These are phyloP conservation scores for Leptura quadrifasciata DNA, from an alignment of 2,888 invertebrate genomes.

Conservation along the genomic window DNA sequence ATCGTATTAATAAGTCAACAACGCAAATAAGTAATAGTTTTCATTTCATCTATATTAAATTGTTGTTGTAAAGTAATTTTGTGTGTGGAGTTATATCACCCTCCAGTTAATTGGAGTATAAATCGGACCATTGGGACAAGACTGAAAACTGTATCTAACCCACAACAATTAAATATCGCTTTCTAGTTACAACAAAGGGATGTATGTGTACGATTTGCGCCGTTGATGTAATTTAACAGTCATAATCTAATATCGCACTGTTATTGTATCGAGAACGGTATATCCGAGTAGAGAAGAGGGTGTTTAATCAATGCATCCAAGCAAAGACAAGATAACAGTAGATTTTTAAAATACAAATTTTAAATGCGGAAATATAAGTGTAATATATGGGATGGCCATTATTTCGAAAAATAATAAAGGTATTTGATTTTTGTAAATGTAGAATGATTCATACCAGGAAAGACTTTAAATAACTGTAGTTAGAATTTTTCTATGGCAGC, in stretches of 20 bases:
- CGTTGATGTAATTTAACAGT: neutral
- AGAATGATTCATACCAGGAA: too few relatives aligned
- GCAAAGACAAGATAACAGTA: too few relatives aligned
- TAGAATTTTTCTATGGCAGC: too few relatives aligned
- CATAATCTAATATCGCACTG: neutral
- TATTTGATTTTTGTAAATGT: too few relatives aligned
- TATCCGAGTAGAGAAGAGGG: neutral
- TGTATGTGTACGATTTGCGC: slow-evolving; percentile 12
- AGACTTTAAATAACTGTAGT: too few relatives aligned
- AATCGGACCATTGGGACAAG: slow-evolving; percentile 25
- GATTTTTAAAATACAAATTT: too few relatives aligned
- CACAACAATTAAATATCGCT: slow-evolving; percentile 32
- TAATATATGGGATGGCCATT: too few relatives aligned
- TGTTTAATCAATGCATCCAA: too few relatives aligned
- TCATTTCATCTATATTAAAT: slow-evolving; percentile 7
- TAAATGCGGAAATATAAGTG: too few relatives aligned
- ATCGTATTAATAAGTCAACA: neutral
- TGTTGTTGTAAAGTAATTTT: slow-evolving; percentile 32
- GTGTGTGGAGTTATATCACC: slow-evolving; percentile 17
- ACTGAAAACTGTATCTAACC: slow-evolving; percentile 32
- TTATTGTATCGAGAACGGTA: neutral
- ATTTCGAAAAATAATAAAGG: too few relatives aligned
- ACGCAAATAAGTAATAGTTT: slow-evolving; percentile 8
- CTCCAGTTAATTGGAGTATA: slow-evolving; percentile 16
- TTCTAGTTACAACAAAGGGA: slow-evolving; percentile 24